Evolutionary conservation across 2,113 vertebrate species (phyloP).

Genomic region (Turnix velox): DNA sequence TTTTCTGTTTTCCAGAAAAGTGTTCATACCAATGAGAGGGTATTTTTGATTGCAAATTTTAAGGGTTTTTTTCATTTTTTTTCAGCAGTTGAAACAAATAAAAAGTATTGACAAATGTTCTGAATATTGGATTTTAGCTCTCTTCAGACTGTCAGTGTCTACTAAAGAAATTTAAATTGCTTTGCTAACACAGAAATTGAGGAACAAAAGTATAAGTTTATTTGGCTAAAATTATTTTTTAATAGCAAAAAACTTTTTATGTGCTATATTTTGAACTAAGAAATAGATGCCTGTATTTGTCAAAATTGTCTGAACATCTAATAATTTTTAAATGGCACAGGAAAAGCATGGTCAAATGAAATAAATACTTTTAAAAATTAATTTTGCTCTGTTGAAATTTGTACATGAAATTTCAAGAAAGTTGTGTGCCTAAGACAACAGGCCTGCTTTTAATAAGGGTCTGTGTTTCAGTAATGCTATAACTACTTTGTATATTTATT

Average conservation of each 20-base stretch:
- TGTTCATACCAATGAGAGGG: background rate
- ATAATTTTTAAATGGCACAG: background rate
- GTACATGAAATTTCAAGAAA: background rate
- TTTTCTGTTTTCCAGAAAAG: background rate
- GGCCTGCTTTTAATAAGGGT: background rate
- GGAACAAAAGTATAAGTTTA: background rate
- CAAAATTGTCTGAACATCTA: background rate
- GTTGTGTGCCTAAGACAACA: background rate
- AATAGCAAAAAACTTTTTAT: background rate
- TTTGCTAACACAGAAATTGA: background rate
- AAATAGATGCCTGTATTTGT: background rate
- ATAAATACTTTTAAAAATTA: background rate
- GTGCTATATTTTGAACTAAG: background rate
- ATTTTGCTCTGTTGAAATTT: background rate
- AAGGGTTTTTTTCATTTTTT: background rate
- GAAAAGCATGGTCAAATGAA: background rate
- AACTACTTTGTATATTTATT: background rate
- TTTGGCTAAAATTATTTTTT: background rate
- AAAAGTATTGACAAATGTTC: background rate
- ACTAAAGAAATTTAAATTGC: background rate
- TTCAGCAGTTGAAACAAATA: background rate
- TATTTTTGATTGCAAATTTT: background rate
- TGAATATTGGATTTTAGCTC: background rate
- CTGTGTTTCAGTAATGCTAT: background rate
- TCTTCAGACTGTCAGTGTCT: background rate